Percentiles rank a stretch among this genome's conserved stretches.
Evolutionary conservation across 2,113 vertebrate genomes (phyloP).

Genomic region (Rhabdomys dilectus): DNA sequence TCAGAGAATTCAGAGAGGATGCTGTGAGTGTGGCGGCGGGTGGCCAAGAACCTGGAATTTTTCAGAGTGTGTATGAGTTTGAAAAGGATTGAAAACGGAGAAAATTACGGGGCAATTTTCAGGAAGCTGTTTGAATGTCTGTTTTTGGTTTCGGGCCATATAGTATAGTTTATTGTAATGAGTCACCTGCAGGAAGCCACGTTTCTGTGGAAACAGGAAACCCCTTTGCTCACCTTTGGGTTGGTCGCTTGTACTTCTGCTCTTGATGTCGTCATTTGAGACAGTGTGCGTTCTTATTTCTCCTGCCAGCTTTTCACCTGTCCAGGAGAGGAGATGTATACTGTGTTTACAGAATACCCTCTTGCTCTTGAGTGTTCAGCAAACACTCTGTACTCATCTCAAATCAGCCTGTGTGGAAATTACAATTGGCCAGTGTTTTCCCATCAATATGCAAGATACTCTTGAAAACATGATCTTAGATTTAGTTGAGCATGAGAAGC

Average conservation of each 20-base stretch:
- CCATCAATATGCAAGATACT: background rate
- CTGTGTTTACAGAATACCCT: background rate
- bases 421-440: background rate
- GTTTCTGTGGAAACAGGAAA: constrained; percentile 2
- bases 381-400: background rate
- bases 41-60: background rate
- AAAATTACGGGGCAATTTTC: background rate
- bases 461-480: background rate
- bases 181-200: background rate
- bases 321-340: background rate
- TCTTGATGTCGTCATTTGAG: background rate
- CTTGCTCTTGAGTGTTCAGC: background rate
- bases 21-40: background rate
- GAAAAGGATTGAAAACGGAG: background rate
- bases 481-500: background rate
- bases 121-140: background rate
- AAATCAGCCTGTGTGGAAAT: background rate
- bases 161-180: background rate
- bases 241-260: background rate
- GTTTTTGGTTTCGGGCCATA: background rate
- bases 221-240: background rate
- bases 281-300: background rate
- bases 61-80: background rate
- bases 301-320: background rate
- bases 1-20: background rate